These are phyloP conservation scores for Toxonevra muliebris DNA, from an alignment of 2,888 invertebrate species.

Conservation along the genomic window DNA sequence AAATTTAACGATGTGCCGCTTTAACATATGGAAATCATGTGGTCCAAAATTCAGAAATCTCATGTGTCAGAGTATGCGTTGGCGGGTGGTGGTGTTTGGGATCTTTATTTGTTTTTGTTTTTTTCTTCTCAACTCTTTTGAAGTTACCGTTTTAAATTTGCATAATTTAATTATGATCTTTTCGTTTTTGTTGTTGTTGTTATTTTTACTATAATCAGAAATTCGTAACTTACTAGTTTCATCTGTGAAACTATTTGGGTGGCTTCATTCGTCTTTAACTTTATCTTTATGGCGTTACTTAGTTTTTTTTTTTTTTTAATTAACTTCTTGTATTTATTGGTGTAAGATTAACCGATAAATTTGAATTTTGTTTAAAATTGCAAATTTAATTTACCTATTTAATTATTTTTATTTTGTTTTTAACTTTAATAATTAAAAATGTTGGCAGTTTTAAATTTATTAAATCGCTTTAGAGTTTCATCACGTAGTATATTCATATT, in stretches of 20 bases:
- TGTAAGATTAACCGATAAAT: no score
- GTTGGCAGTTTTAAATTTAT: no score
- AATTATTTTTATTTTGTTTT: no score
- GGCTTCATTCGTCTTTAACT: not conserved
- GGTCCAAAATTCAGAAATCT: conserved; percentile 18
- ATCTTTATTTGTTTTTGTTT: conserved; percentile 39
- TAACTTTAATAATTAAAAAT: no score
- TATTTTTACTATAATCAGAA: not conserved
- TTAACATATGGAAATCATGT: conserved; percentile 28
- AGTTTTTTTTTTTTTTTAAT: not conserved
- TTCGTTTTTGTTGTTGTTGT: not conserved
- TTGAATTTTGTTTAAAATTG: no score
- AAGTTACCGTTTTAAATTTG: conserved; percentile 38
- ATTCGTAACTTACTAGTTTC: not conserved
- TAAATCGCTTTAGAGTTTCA: no score
- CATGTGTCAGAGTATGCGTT: conserved; percentile 19
- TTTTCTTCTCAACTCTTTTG: conserved; percentile 36
- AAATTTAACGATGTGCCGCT: conserved; percentile 49
- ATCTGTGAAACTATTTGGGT: not conserved
- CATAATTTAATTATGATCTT: conserved; percentile 19
- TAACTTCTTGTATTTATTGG: not conserved
- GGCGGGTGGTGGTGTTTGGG: conserved; percentile 23
- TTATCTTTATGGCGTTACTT: not conserved
- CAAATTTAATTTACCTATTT: no score
- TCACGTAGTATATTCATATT: no score